Evolutionary conservation across 1,140 invertebrate genomes (phyloP).

Genomic region (Bombus breviceps): DNA sequence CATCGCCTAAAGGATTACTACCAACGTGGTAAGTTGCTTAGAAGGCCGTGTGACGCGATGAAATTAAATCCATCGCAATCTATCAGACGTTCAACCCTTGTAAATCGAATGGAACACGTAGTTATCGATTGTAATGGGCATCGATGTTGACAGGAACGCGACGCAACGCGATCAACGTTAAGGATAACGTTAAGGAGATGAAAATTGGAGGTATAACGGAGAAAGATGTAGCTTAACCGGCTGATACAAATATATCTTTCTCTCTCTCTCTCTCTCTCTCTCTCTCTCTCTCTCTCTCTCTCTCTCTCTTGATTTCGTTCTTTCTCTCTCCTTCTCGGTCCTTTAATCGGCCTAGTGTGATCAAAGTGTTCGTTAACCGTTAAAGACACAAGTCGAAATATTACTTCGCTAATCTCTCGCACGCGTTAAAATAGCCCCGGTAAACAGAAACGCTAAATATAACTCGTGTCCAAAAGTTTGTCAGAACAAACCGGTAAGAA

Average conservation of each 20-base stretch:
- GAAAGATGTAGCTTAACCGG: neutral
- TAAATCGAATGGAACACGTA: neutral
- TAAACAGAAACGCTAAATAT: conserved; percentile 71
- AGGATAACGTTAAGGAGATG: neutral
- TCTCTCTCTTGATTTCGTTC: too few species aligned
- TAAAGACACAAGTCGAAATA: conserved; percentile 33
- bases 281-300: too few species aligned
- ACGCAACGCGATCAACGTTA: neutral
- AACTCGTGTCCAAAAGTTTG: conserved; percentile 45
- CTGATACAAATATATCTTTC: neutral
- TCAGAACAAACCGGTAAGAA: conserved; percentile 57
- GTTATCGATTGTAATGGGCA: neutral
- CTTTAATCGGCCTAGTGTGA: conserved; percentile 25
- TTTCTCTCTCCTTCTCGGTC: neutral
- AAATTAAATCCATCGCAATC: neutral
- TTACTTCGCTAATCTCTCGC: conserved; percentile 44
- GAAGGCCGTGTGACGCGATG: neutral
- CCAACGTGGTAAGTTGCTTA: conserved; percentile 26
- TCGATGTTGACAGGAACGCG: neutral
- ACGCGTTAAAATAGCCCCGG: conserved; percentile 65
- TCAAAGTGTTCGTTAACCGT: conserved; percentile 10
- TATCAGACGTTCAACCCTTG: neutral
- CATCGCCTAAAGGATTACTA: neutral
- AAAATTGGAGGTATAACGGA: neutral
- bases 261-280: too few species aligned